phyloP scores from a whole-genome alignment of 1,140 invertebrate species.

The Listronotus oregonensis region DNA sequence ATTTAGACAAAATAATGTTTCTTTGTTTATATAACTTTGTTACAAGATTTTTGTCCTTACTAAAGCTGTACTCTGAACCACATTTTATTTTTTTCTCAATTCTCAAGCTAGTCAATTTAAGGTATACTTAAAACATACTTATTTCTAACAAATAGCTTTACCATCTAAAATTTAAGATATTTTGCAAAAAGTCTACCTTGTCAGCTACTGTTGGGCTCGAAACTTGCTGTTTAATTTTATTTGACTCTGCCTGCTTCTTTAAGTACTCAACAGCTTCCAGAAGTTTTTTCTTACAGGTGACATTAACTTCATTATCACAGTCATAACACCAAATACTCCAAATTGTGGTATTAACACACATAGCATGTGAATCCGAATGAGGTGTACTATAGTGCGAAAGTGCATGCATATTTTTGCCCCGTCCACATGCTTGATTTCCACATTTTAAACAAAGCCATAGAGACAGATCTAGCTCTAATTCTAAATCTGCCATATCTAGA shows the following conservation, averaged over 20 bases:
- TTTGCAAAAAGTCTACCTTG: conserved; percentile 29
- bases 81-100: too few species aligned
- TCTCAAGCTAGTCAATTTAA: too few species aligned
- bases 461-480: conserved; percentile 65
- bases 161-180: too few species aligned
- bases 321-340: conserved; percentile 79
- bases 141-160: too few species aligned
- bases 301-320: conserved; percentile 66
- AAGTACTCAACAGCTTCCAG: conserved; percentile 67
- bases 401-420: conserved; percentile 72
- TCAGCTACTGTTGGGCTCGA: conserved; percentile 17
- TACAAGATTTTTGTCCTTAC: too few species aligned
- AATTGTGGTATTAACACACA: conserved; percentile 72
- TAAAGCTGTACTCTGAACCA: too few species aligned
- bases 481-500: conserved; percentile 45
- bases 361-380: conserved; percentile 74
- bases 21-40: too few species aligned
- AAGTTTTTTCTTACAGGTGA: conserved; percentile 66
- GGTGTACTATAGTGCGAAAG: conserved; percentile 76
- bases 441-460: conserved; percentile 75
- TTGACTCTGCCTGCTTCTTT: conserved; percentile 58
- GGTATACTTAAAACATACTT: too few species aligned
- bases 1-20: too few species aligned
- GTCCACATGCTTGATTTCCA: conserved; percentile 78
- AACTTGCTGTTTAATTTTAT: conserved; percentile 32